A percentile compares a stretch with the other conserved stretches of the same genome.
Evolutionary conservation across 2,797 vertebrate genomes (phyloP).

Genomic region (Mallotus villosus): DNA sequence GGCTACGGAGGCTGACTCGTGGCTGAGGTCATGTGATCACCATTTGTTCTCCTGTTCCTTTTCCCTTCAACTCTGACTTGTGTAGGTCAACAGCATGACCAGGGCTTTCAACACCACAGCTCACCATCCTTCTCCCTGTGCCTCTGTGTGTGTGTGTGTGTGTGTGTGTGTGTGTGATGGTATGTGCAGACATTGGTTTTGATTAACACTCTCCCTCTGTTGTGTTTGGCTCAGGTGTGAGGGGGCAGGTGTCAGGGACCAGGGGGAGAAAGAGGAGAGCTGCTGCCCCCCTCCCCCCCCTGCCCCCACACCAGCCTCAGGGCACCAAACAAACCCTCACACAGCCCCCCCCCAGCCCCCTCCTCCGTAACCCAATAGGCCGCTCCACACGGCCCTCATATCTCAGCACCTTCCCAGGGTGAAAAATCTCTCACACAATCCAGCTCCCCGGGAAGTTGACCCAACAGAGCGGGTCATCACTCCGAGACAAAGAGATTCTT

Average conservation of each 20-base stretch:
- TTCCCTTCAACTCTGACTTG: slow-evolving; percentile 3
- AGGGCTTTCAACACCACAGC: slow-evolving; percentile 8
- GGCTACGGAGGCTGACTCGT: neutral
- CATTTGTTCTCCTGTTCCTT: neutral
- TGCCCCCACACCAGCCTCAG: slow-evolving; percentile 55
- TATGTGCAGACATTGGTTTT: slow-evolving; percentile 42
- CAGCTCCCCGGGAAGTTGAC: slow-evolving; percentile 72
- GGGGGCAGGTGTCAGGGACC: slow-evolving; percentile 54
- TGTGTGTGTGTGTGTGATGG: neutral
- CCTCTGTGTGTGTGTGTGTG: neutral
- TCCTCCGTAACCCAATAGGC: slow-evolving; percentile 66
- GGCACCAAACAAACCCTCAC: slow-evolving; percentile 62
- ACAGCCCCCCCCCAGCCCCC: slow-evolving; percentile 32
- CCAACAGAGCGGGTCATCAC: slow-evolving; percentile 69
- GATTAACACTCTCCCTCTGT: slow-evolving; percentile 35
- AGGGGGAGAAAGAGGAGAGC: slow-evolving; percentile 48
- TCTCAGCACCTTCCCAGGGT: slow-evolving; percentile 72
- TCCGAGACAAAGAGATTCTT: slow-evolving; percentile 74
- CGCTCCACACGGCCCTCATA: slow-evolving; percentile 56
- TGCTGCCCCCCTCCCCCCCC: slow-evolving; percentile 42
- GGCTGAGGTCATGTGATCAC: too few relatives aligned
- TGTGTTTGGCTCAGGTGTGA: slow-evolving; percentile 54
- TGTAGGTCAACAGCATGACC: neutral
- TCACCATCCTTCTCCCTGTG: slow-evolving; percentile 10
- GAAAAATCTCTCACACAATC: slow-evolving; percentile 67